A percentile compares a stretch with the other conserved stretches of the same genome.
Conservation (phyloP, 2,888 invertebrate genomes). For the Drosophila mettleri region DNA sequence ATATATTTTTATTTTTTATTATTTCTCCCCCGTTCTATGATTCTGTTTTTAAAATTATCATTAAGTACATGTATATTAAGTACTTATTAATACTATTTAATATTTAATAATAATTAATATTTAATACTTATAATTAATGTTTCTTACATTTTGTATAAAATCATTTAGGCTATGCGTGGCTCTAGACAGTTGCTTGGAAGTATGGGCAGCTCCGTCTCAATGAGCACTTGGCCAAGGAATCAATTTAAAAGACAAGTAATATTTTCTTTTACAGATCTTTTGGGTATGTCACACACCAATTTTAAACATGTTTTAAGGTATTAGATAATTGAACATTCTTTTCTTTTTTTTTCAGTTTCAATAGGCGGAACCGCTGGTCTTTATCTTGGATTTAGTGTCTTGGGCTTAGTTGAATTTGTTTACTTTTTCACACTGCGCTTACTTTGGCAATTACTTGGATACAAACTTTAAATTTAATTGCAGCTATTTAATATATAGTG, state of each 20-base stretch:
- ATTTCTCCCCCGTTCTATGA: no score
- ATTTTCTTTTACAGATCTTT: slow-evolving; percentile 83
- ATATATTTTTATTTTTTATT: background rate
- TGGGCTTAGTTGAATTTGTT: slow-evolving; percentile 90
- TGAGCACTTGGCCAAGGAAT: slow-evolving; percentile 73
- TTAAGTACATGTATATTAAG: no score
- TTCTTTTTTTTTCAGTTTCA: slow-evolving; percentile 86
- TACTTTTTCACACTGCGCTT: slow-evolving; percentile 90
- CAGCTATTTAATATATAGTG: background rate
- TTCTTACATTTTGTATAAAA: background rate
- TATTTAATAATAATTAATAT: background rate
- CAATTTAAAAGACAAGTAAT: slow-evolving; percentile 82
- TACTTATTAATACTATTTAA: background rate
- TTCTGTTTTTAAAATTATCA: no score
- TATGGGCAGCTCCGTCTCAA: slow-evolving; percentile 63
- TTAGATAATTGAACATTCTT: background rate
- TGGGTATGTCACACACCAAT: slow-evolving; percentile 72
- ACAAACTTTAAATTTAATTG: slow-evolving; percentile 50
- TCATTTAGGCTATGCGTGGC: slow-evolving; percentile 59
- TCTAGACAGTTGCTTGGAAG: slow-evolving; percentile 75
- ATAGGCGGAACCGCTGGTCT: slow-evolving; percentile 93
- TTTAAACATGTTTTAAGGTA: no score
- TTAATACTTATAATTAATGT: background rate
- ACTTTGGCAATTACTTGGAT: slow-evolving; percentile 86
- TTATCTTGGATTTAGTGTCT: slow-evolving; percentile 91